Percentiles rank a stretch among this genome's conserved stretches.
Evolutionary conservation across 2,888 invertebrate genomes (phyloP).

Genomic region (Spicauda simplicius): DNA sequence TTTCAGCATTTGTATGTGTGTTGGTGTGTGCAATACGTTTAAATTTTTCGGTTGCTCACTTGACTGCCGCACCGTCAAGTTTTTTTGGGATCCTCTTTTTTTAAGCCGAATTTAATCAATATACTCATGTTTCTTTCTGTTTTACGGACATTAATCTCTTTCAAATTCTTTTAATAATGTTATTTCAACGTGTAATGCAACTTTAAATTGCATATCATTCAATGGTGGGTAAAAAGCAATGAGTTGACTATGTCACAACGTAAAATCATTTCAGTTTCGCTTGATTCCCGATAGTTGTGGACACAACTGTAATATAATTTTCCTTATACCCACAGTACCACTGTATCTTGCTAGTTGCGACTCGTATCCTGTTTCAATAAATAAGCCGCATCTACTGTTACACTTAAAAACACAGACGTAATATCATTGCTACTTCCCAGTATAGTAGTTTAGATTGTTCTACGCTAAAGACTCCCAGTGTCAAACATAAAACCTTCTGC

Average conservation of each 20-base stretch:
- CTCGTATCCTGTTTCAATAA: slow-evolving; percentile 33
- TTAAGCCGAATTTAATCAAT: neutral
- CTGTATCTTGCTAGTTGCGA: slow-evolving; percentile 8
- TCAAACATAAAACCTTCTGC: too few species aligned
- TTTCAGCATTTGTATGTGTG: slow-evolving; percentile 1
- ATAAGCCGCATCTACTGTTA: slow-evolving; percentile 26
- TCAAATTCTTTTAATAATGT: neutral
- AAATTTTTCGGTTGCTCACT: slow-evolving; percentile 5
- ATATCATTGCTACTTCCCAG: slow-evolving; percentile 10
- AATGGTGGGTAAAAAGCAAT: too few species aligned
- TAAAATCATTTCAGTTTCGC: slow-evolving; percentile 14
- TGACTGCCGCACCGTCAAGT: slow-evolving; percentile 6
- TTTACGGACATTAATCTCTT: neutral
- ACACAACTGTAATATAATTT: slow-evolving; percentile 21
- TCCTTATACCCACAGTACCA: slow-evolving; percentile 17
- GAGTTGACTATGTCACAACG: too few species aligned
- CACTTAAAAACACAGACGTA: slow-evolving; percentile 17
- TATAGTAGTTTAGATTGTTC: neutral
- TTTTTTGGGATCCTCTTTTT: neutral
- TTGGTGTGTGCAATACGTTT: slow-evolving; percentile 8
- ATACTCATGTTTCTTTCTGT: neutral
- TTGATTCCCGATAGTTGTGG: slow-evolving; percentile 15
- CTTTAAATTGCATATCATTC: too few species aligned
- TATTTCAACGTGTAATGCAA: neutral
- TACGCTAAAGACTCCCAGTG: too few species aligned